These are phyloP conservation scores for Thyatira batis DNA, from an alignment of 2,888 invertebrate species.

Conservation along the genomic window DNA sequence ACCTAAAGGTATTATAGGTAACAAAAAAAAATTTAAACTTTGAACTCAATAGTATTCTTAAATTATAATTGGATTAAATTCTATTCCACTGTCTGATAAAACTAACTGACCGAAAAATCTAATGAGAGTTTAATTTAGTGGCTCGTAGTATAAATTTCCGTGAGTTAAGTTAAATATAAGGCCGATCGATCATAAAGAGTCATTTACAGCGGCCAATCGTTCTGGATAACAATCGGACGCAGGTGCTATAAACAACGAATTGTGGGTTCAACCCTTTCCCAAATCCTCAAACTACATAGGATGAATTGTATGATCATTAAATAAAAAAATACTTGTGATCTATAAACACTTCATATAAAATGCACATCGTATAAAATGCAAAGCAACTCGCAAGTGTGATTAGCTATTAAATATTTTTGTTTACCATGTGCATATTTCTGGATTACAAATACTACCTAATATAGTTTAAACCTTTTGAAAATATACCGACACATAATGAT, in stretches of 20 bases:
- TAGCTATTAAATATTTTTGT: too few species aligned
- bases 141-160: conserved; percentile 23
- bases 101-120: neutral
- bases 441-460: too few species aligned
- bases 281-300: conserved; percentile 13
- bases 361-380: too few species aligned
- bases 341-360: too few species aligned
- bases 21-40: too few species aligned
- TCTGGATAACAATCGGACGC: conserved; percentile 46
- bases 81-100: neutral
- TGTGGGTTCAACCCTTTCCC: conserved; percentile 30
- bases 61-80: neutral
- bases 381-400: too few species aligned
- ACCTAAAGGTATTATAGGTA: too few species aligned
- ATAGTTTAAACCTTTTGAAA: too few species aligned
- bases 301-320: conserved; percentile 5
- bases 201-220: conserved; percentile 38
- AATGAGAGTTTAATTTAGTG: neutral
- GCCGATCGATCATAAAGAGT: conserved; percentile 49
- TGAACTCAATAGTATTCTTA: too few species aligned
- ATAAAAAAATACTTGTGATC: conserved; percentile 1
- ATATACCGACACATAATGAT: too few species aligned
- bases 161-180: conserved; percentile 30
- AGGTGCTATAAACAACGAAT: conserved; percentile 39
- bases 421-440: too few species aligned